These are phyloP conservation scores for Philopotamus ludificatus DNA, from an alignment of 1,140 invertebrate genomes.

Conservation along the genomic window DNA sequence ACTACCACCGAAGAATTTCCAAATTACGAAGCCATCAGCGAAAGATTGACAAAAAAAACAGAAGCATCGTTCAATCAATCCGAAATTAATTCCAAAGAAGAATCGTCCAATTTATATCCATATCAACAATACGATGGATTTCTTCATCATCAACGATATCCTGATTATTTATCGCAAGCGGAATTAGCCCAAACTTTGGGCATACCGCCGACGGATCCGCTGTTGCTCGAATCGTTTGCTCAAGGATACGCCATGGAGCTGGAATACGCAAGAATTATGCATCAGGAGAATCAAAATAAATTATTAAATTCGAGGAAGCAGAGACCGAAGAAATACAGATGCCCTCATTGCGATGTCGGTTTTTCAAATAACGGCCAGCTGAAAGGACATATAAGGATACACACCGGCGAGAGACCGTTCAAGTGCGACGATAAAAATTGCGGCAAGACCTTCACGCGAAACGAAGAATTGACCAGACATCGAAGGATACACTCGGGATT, in stretches of 20 bases:
- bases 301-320: slow-evolving; percentile 68
- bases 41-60: slow-evolving; percentile 1
- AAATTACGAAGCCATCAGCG: slow-evolving; percentile 12
- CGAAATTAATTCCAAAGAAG: neutral
- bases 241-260: slow-evolving; percentile 63
- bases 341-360: slow-evolving; percentile 82
- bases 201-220: slow-evolving; percentile 53
- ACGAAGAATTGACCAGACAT: slow-evolving; percentile 90
- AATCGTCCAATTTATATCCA: slow-evolving; percentile 16
- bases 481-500: slow-evolving; percentile 86
- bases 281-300: slow-evolving; percentile 65
- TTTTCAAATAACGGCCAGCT: slow-evolving; percentile 93
- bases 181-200: slow-evolving; percentile 56
- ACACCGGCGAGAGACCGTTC: slow-evolving; percentile 88
- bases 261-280: slow-evolving; percentile 64
- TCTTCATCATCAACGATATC: slow-evolving; percentile 43
- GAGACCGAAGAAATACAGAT: slow-evolving; percentile 85
- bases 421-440: slow-evolving; percentile 81
- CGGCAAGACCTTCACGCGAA: slow-evolving; percentile 87
- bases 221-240: slow-evolving; percentile 55
- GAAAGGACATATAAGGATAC: slow-evolving; percentile 86
- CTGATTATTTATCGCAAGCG: slow-evolving; percentile 48
- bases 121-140: slow-evolving; percentile 20
- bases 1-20: slow-evolving; percentile 51
- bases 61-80: neutral